phyloP scores from a whole-genome alignment of 2,888 invertebrate genomes.

The Ectobius pallidus region DNA sequence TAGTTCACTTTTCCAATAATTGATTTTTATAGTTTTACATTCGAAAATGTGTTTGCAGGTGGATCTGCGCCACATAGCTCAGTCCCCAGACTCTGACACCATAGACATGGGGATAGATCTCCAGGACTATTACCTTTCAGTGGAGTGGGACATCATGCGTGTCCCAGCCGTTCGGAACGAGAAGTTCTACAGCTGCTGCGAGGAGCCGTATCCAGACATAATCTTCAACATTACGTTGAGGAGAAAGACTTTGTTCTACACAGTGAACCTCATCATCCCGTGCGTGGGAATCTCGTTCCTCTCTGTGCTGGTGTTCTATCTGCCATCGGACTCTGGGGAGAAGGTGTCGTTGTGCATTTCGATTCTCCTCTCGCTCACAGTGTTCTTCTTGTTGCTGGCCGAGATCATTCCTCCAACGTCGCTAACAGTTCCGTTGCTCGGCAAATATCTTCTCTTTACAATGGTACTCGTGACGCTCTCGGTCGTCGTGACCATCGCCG shows the following conservation, averaged over 20 bases:
- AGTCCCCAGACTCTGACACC: slow-evolving; percentile 84
- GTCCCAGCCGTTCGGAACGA: slow-evolving; percentile 90
- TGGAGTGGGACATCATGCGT: slow-evolving; percentile 97
- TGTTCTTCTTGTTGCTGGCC: slow-evolving; percentile 91
- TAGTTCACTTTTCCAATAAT: too few relatives aligned
- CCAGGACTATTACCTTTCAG: slow-evolving; percentile 94
- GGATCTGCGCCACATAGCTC: slow-evolving; percentile 86
- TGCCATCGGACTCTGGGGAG: slow-evolving; percentile 97
- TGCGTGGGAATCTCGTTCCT: slow-evolving; percentile 97
- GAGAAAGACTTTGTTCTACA: slow-evolving; percentile 96
- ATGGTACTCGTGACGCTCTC: slow-evolving; percentile 94
- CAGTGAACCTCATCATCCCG: slow-evolving; percentile 95
- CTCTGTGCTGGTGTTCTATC: slow-evolving; percentile 95
- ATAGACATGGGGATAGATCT: slow-evolving; percentile 91
- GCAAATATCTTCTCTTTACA: slow-evolving; percentile 91
- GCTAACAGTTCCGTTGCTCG: slow-evolving; percentile 87
- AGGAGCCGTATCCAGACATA: slow-evolving; percentile 96
- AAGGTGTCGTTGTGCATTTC: slow-evolving; percentile 95
- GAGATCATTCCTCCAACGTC: slow-evolving; percentile 96
- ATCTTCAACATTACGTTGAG: slow-evolving; percentile 95
- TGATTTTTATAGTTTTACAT: too few relatives aligned
- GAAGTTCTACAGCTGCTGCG: slow-evolving; percentile 95
- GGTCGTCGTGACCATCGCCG: slow-evolving; percentile 91
- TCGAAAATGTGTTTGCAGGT: slow-evolving; percentile 77
- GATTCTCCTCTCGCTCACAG: slow-evolving; percentile 89